A percentile compares a stretch with the other conserved stretches of the same genome.
Conservation (phyloP, 2,797 vertebrate species). For the Peromyscus eremicus region DNA sequence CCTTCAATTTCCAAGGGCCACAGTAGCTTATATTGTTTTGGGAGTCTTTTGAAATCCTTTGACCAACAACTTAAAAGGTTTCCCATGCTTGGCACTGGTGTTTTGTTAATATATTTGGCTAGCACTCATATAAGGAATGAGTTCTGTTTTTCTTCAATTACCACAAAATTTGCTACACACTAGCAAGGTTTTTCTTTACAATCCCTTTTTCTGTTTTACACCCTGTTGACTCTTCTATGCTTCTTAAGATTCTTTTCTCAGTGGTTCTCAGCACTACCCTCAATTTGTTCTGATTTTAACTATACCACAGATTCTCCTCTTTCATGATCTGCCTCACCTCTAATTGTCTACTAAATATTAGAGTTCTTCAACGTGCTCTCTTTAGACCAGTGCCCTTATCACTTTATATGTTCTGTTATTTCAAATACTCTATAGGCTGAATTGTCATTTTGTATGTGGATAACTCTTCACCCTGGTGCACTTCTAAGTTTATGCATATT, state of each 20-base stretch:
- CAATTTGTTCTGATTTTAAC: not conserved
- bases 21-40: not conserved
- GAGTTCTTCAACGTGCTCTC: not conserved
- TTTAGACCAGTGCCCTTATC: not conserved
- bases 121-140: not conserved
- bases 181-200: not conserved
- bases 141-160: not conserved
- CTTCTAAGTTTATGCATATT: not conserved
- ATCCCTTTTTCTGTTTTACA: not conserved
- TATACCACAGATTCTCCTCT: not conserved
- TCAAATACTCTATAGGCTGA: not conserved
- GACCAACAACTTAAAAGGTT: not conserved
- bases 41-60: not conserved
- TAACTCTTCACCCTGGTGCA: not conserved
- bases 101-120: not conserved
- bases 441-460: not conserved
- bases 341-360: not conserved
- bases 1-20: not conserved
- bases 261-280: not conserved
- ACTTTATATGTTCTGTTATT: not conserved
- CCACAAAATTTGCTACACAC: not conserved
- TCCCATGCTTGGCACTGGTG: not conserved
- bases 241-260: not conserved
- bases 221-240: not conserved
- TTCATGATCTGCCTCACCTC: not conserved